Evolutionary conservation across 2,797 vertebrate species (phyloP).

Genomic region (Myotis myotis): DNA sequence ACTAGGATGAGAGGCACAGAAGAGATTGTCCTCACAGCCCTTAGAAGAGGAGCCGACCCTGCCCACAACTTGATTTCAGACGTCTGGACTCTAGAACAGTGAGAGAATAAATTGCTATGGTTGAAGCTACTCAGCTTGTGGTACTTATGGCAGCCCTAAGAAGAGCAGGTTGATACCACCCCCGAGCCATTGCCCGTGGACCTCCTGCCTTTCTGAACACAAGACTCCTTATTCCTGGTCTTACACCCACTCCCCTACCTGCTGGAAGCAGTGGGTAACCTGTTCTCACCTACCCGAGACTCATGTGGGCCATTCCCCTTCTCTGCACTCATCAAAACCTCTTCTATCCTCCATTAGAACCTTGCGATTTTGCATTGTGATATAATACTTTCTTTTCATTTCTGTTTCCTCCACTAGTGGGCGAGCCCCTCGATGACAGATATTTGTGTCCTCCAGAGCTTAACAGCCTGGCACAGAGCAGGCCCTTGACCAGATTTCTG

Average conservation of each 20-base stretch:
- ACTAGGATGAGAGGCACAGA: neutral
- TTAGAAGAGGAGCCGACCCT: neutral
- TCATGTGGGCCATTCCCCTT: neutral
- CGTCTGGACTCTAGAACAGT: neutral
- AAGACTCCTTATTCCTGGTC: neutral
- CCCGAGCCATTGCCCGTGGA: accelerated
- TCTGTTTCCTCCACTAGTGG: neutral
- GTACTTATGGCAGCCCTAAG: neutral
- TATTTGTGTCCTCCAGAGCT: neutral
- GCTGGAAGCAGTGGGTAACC: neutral
- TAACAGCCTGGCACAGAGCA: neutral
- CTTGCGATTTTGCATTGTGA: neutral
- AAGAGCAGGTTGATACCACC: accelerated
- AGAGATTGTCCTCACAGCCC: neutral
- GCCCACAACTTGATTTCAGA: neutral
- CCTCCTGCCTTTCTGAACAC: neutral
- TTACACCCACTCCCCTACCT: no score
- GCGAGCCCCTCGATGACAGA: neutral
- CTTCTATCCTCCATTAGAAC: neutral
- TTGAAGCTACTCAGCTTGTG: no score
- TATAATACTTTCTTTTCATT: neutral
- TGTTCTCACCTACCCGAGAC: neutral
- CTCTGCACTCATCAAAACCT: neutral
- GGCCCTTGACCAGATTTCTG: neutral
- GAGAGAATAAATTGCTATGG: neutral